Percentiles rank a stretch among this genome's conserved stretches.
These are phyloP conservation scores for Willowsia nigromaculata DNA, from an alignment of 2,888 invertebrate species.

Conservation along the genomic window DNA sequence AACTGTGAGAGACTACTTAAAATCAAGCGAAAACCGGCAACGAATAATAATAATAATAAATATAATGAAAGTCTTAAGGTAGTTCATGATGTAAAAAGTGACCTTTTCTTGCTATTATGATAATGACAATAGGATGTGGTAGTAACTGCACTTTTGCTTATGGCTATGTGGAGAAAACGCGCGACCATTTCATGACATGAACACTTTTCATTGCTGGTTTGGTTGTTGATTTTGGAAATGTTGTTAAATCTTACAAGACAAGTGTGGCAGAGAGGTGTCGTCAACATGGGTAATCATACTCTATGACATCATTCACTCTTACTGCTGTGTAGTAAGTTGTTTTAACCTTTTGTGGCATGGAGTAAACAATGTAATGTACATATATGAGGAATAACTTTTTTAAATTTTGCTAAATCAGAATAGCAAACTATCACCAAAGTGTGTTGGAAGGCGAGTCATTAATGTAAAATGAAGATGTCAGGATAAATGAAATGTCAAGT, in stretches of 20 bases:
- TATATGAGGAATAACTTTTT: background rate
- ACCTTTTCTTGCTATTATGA: conserved; percentile 24
- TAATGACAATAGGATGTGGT: background rate
- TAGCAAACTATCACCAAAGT: background rate
- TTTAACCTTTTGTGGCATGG: background rate
- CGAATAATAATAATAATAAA: conserved; percentile 21
- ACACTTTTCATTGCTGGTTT: background rate
- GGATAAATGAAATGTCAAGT: background rate
- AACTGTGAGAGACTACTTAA: conserved; percentile 16
- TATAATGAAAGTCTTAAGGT: background rate
- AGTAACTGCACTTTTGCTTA: background rate
- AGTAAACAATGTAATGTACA: background rate
- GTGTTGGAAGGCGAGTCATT: background rate
- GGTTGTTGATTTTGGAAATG: background rate
- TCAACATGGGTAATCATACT: background rate
- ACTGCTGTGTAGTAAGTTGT: background rate
- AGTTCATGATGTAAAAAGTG: background rate
- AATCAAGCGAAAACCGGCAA: background rate
- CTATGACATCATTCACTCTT: background rate
- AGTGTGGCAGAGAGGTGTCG: background rate
- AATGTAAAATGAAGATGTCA: background rate
- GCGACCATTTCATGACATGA: background rate
- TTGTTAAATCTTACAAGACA: conserved; percentile 1
- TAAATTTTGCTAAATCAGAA: background rate
- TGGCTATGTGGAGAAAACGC: background rate